Evolutionary conservation across 2,888 invertebrate genomes (phyloP).

Genomic region (Tinea pellionella): DNA sequence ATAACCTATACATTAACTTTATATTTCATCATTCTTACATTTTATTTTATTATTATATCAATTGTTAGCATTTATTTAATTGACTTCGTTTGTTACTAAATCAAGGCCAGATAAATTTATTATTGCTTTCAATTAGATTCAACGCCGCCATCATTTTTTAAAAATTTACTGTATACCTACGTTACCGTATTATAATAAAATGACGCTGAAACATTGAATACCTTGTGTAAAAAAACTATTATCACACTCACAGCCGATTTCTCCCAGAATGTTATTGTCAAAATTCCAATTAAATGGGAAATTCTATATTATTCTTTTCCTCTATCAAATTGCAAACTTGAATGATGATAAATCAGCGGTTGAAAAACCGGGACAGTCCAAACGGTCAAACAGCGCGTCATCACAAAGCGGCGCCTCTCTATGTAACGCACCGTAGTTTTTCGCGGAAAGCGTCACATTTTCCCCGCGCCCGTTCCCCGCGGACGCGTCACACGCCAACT

Average conservation of each 20-base stretch:
- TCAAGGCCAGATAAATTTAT: no score
- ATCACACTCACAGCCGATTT: slow-evolving; percentile 1
- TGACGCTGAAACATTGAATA: background rate
- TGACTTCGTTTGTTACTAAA: background rate
- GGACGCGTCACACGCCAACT: slow-evolving; percentile 47
- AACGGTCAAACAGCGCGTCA: slow-evolving; percentile 28
- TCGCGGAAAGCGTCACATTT: slow-evolving; percentile 63
- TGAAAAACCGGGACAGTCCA: slow-evolving; percentile 37
- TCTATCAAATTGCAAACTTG: background rate
- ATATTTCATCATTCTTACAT: background rate
- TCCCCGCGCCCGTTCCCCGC: slow-evolving; percentile 25
- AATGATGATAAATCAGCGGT: slow-evolving; percentile 6
- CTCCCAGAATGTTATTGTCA: background rate
- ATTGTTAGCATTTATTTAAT: background rate
- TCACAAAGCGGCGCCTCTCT: background rate
- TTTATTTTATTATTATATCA: background rate
- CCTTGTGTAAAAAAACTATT: background rate
- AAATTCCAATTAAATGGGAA: background rate
- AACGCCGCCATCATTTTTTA: no score
- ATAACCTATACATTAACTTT: background rate
- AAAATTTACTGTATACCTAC: background rate
- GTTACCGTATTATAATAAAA: background rate
- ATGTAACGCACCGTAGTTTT: slow-evolving; percentile 19
- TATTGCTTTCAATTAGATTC: no score
- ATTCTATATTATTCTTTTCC: background rate